Conservation (phyloP, 1,140 invertebrate species). For the Lamellibrachia luymesi region DNA sequence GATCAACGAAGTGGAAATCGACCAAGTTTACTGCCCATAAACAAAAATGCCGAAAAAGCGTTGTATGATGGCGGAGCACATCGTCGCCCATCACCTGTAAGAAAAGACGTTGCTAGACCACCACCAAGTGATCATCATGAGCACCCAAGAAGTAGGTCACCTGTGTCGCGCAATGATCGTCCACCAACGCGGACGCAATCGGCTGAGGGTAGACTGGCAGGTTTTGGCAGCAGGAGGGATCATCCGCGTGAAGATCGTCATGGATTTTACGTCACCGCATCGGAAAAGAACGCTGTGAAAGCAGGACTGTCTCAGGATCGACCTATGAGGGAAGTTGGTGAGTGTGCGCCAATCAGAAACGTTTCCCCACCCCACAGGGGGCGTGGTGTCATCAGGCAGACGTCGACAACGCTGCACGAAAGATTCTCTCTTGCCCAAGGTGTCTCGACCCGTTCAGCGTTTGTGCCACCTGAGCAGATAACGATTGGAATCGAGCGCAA, state of each 20-base stretch:
- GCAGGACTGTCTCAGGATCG: background rate
- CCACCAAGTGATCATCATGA: background rate
- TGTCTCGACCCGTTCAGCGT: background rate
- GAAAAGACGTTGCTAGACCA: background rate
- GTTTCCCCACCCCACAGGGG: background rate
- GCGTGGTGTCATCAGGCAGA: background rate
- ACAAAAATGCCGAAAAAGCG: background rate
- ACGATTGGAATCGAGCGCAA: slow-evolving; percentile 12
- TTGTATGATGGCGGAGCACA: background rate
- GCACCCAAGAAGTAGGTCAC: background rate
- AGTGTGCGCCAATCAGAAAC: background rate
- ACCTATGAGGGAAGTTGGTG: background rate
- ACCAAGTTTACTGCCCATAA: background rate
- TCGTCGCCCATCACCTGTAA: background rate
- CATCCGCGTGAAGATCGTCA: background rate
- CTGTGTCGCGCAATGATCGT: background rate
- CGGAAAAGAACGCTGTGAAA: background rate
- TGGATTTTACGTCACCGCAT: background rate
- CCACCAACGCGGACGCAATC: background rate
- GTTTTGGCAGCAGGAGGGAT: background rate
- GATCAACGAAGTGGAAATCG: background rate
- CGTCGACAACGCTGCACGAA: background rate
- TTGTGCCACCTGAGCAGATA: slow-evolving; percentile 10
- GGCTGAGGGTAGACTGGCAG: background rate
- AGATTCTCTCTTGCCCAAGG: background rate